Conservation (phyloP, 2,113 vertebrate genomes). For the human (Homo sapiens) region GRCh38 chr13:37169501-37170000, state of each 20-base stretch:
- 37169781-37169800: slow-evolving; percentile 1
- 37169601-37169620: not conserved
- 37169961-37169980: not conserved
- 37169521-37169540: not conserved
- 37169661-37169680: not conserved
- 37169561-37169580: not conserved
- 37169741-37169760: not conserved
- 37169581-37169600: not conserved
- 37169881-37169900: not conserved
- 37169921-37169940: not conserved
- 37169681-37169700: not conserved
- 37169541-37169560: not conserved
- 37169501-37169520: not conserved
- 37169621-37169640: not conserved
- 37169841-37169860: not conserved
- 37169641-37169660: not conserved
- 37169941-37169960: not conserved
- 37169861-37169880: not conserved
- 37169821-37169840: not conserved
- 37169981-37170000: not conserved
- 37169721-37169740: not conserved
- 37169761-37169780: not conserved
- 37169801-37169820: not conserved
- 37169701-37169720: not conserved
- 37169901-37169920: not conserved